Base-by-base conservation (phyloP, 1,140 invertebrate genomes). In the Agrypnia vestita region DNA sequence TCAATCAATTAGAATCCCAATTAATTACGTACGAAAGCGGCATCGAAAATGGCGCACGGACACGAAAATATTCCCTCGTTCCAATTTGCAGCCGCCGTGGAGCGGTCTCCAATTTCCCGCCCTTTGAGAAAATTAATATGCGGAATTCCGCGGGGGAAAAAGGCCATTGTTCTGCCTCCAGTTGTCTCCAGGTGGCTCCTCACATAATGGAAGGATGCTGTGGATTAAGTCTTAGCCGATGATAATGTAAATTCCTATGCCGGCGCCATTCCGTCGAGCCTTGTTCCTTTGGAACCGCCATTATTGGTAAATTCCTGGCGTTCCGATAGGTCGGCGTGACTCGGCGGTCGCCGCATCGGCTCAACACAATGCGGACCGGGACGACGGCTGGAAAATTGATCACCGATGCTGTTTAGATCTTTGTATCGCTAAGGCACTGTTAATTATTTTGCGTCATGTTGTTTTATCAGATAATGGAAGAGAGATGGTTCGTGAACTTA, bases 231-330 rank as follows among this genome's bases (percentile, higher is more conserved):
- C 80, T 56, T 77, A 44, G 19, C 49, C 64, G 17, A 76, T 46
- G 61, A 67, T 81, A 82, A 79, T 82, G 77, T 82, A 79, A 77
- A 82, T 82, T 82, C 80, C 77, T 73, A 44, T 56, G 80, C 73
- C 43, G 64, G 10, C 75, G 21, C 51, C 46, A 51, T 51, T 21
- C 19, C 17, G 55, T 17, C 49, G 67, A 4, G 17, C 62, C 35
- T 43, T 67, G 8, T 67, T 67, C 71, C 21, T 43, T 73, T 55
- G 47, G 76, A 19, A 51, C 35, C 71, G n/a, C 80, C 76, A 82
- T 82, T 82, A 82, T 82, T 82, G 81, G 81, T 77, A 76, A 82
- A 82, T 82, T 82, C 81, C 78, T 61, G 21, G 78, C 75, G 81
- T 21, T 76, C 81, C 69, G 56, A 82, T 79, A 56, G 78, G 72